A percentile compares a stretch with the other conserved stretches of the same genome.
phyloP scores from a whole-genome alignment of 1,140 invertebrate species.

The Callitettix versicolor region DNA sequence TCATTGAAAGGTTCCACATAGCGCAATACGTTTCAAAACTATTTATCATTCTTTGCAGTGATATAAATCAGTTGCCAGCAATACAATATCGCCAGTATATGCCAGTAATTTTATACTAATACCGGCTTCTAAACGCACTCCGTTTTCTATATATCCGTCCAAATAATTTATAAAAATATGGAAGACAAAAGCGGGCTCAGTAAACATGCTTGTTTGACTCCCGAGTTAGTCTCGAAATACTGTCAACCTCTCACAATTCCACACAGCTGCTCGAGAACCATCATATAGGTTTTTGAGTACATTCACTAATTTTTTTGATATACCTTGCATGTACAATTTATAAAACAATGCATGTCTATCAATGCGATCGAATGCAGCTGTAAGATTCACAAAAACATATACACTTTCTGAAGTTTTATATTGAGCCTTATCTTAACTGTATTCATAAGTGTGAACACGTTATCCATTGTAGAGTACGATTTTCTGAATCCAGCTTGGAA shows the following conservation, averaged over 20 bases:
- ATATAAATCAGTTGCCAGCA: slow-evolving; percentile 9
- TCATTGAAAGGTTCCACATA: slow-evolving; percentile 14
- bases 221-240: slow-evolving; percentile 14
- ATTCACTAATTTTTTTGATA: slow-evolving; percentile 8
- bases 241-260: slow-evolving; percentile 4
- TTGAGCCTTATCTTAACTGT: background rate
- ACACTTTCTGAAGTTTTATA: slow-evolving; percentile 4
- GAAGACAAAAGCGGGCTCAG: slow-evolving; percentile 20
- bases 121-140: background rate
- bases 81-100: slow-evolving; percentile 20
- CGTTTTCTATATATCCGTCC: slow-evolving; percentile 11
- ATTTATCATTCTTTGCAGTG: slow-evolving; percentile 12
- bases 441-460: slow-evolving; percentile 19
- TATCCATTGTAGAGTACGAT: slow-evolving; percentile 19
- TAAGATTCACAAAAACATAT: slow-evolving; percentile 5
- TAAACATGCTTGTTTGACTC: slow-evolving; percentile 20
- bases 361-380: slow-evolving; percentile 6
- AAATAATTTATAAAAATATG: slow-evolving; percentile 17
- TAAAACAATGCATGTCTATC: slow-evolving; percentile 1
- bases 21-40: slow-evolving; percentile 18
- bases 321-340: background rate
- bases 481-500: slow-evolving; percentile 26
- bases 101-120: slow-evolving; percentile 6
- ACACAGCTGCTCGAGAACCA: slow-evolving; percentile 1
- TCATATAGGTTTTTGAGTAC: slow-evolving; percentile 4